Percentiles rank a stretch among this genome's conserved stretches.
Evolutionary conservation across 2,113 vertebrate species (phyloP).

Genomic region (Origma solitaria): DNA sequence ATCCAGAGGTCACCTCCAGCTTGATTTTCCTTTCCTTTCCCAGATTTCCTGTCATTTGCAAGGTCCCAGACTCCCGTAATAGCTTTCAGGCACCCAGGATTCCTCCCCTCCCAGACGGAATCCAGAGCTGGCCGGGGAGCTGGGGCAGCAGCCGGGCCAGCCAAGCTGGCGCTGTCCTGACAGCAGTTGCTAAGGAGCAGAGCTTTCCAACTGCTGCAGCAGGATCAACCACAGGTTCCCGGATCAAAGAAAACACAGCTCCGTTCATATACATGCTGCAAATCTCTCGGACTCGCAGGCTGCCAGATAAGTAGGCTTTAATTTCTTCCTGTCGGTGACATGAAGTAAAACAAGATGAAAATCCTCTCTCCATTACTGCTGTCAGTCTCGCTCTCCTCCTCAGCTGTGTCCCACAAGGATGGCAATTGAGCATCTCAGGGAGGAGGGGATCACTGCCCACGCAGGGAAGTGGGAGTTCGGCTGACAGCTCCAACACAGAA

Average conservation of each 20-base stretch:
- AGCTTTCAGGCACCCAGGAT: not conserved
- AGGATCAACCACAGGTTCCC: not conserved
- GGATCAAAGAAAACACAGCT: not conserved
- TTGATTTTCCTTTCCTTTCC: not conserved
- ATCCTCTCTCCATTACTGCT: not conserved
- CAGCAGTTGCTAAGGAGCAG: not conserved
- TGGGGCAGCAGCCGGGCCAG: not conserved
- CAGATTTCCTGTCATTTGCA: not conserved
- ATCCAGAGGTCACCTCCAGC: not conserved
- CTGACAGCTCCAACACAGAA: not conserved
- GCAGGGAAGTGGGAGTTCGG: not conserved
- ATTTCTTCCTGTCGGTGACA: slow-evolving; percentile 16
- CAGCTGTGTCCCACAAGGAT: not conserved
- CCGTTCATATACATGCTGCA: not conserved
- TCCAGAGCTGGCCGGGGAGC: not conserved
- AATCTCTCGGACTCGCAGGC: not conserved
- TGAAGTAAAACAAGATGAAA: not conserved
- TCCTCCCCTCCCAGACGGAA: not conserved
- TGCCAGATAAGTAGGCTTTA: slow-evolving; percentile 57
- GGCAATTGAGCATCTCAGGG: not conserved
- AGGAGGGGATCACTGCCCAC: not conserved
- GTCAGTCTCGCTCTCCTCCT: slow-evolving; percentile 16
- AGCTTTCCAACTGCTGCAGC: not conserved
- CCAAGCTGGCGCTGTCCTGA: not conserved
- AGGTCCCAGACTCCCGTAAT: not conserved